phyloP scores from a whole-genome alignment of 2,797 vertebrate genomes.

The Tamandua tetradactyla region DNA sequence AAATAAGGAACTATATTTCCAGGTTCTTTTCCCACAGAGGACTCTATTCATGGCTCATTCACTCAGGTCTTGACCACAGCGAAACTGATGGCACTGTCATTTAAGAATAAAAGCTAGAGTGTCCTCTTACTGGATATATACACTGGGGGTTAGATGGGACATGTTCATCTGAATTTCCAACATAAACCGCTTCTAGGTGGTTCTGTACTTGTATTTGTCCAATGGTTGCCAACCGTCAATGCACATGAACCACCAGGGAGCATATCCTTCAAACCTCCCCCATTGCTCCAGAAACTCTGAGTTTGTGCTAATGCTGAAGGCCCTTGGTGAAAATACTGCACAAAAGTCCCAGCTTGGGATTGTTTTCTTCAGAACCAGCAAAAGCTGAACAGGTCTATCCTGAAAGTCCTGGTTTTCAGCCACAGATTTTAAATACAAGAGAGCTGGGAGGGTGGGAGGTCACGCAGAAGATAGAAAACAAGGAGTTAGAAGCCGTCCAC shows the following conservation, averaged over 20 bases:
- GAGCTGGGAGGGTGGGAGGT: rapidly evolving
- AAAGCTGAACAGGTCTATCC: not conserved
- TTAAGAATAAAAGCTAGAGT: not conserved
- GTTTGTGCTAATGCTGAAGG: rapidly evolving
- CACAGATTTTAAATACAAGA: not conserved
- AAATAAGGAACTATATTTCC: not conserved
- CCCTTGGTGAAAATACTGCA: not conserved
- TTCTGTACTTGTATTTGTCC: not conserved
- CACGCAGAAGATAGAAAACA: not conserved
- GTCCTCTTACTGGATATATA: rapidly evolving
- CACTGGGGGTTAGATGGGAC: rapidly evolving
- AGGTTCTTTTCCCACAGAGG: not conserved
- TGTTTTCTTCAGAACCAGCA: not conserved
- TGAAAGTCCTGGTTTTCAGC: not conserved
- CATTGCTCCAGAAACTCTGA: not conserved
- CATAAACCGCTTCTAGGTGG: not conserved
- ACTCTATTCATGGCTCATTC: not conserved
- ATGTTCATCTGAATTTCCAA: rapidly evolving
- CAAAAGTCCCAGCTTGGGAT: not conserved
- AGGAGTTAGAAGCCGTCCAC: not conserved
- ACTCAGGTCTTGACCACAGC: not conserved
- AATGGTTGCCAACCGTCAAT: rapidly evolving
- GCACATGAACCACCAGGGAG: too few species aligned
- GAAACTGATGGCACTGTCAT: not conserved
- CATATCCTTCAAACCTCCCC: not conserved